Evolutionary conservation across 2,113 vertebrate genomes (phyloP).

Genomic region (Apaloderma vittatum): DNA sequence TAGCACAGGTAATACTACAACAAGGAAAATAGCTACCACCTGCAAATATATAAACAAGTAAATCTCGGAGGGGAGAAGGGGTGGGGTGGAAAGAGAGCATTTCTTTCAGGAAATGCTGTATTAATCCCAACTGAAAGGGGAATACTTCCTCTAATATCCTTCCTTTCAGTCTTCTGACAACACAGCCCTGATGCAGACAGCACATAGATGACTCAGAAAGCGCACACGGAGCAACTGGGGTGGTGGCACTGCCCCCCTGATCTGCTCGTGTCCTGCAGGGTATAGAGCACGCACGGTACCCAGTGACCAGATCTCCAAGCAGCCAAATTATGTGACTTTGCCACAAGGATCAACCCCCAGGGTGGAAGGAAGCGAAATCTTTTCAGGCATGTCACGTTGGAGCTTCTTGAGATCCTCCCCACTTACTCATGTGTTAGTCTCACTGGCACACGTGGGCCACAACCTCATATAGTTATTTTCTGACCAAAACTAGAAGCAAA

Average conservation of each 20-base stretch:
- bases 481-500: neutral
- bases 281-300: neutral
- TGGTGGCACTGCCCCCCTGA: too few relatives aligned
- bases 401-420: neutral
- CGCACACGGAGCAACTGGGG: neutral
- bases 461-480: neutral
- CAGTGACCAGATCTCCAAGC: neutral
- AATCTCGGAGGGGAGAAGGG: neutral
- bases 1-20: neutral
- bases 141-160: neutral
- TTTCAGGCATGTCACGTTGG: neutral
- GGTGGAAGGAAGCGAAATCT: neutral
- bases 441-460: neutral
- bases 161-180: neutral
- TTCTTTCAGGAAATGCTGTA: neutral
- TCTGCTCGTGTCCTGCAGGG: neutral
- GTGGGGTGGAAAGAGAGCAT: neutral
- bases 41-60: neutral
- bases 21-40: neutral
- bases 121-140: neutral
- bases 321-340: neutral
- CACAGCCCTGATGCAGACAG: accelerated
- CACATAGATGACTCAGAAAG: neutral
- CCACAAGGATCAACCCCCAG: neutral
- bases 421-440: neutral